A percentile compares a stretch with the other conserved stretches of the same genome.
Conservation (phyloP, 2,113 vertebrate species). For the Xenus cinereus region DNA sequence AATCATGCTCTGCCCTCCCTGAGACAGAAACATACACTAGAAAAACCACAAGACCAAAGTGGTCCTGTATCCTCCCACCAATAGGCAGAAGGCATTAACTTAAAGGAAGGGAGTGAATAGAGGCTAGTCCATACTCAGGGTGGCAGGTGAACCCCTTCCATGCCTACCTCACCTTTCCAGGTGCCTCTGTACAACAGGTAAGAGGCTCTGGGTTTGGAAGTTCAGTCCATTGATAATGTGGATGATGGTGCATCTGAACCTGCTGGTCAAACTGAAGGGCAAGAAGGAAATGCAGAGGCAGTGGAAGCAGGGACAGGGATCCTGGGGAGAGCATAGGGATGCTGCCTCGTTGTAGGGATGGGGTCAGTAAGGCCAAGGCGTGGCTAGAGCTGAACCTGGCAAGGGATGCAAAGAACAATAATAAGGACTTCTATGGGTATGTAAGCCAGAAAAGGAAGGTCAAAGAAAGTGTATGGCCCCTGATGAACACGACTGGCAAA, state of each 20-base stretch:
- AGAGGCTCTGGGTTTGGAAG: not conserved
- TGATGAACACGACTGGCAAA: not conserved
- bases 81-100: not conserved
- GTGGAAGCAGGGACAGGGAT: not conserved
- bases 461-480: not conserved
- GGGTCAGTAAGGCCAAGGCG: not conserved
- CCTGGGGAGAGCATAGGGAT: not conserved
- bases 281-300: not conserved
- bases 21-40: not conserved
- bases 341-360: not conserved
- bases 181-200: not conserved
- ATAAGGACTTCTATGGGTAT: not conserved
- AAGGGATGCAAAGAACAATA: not conserved
- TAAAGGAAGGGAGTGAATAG: not conserved
- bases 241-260: not conserved
- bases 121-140: fast-evolving
- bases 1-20: not conserved
- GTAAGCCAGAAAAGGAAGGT: not conserved
- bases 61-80: not conserved
- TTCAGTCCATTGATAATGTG: not conserved
- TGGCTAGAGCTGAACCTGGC: not conserved
- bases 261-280: not conserved
- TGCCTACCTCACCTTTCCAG: not conserved
- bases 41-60: not conserved
- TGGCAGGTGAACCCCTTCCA: not conserved